phyloP scores from a whole-genome alignment of 2,888 invertebrate species.

The Meteorus cinctellus region DNA sequence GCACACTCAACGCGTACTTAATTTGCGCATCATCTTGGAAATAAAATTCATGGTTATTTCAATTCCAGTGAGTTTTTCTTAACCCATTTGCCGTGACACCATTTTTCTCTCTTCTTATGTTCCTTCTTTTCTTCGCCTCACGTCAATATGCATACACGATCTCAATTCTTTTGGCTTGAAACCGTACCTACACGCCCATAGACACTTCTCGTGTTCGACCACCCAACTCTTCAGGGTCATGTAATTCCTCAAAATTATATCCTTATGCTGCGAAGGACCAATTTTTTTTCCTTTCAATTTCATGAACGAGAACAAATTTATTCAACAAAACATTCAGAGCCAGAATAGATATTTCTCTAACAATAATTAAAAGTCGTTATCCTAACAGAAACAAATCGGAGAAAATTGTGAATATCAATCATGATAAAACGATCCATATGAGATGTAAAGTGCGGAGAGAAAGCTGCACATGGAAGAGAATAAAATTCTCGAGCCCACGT shows the following conservation, averaged over 20 bases:
- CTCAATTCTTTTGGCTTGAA: neutral
- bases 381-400: no score
- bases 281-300: no score
- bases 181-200: conserved; percentile 48
- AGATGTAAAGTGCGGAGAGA: conserved; percentile 46
- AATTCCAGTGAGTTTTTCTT: conserved; percentile 42
- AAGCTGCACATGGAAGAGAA: neutral
- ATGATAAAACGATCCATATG: conserved; percentile 13
- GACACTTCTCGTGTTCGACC: conserved; percentile 44
- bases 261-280: neutral
- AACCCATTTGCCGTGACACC: conserved; percentile 57
- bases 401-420: no score
- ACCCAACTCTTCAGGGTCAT: conserved; percentile 30
- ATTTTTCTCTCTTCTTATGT: conserved; percentile 57
- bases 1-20: neutral
- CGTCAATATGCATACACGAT: conserved; percentile 8
- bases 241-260: conserved; percentile 14
- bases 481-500: neutral
- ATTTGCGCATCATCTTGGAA: neutral
- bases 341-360: no score
- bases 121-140: neutral
- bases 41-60: conserved; percentile 10
- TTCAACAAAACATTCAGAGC: no score
- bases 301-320: no score
- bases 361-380: no score